Conservation (phyloP, 2,113 vertebrate genomes). For the Neogale vison region DNA sequence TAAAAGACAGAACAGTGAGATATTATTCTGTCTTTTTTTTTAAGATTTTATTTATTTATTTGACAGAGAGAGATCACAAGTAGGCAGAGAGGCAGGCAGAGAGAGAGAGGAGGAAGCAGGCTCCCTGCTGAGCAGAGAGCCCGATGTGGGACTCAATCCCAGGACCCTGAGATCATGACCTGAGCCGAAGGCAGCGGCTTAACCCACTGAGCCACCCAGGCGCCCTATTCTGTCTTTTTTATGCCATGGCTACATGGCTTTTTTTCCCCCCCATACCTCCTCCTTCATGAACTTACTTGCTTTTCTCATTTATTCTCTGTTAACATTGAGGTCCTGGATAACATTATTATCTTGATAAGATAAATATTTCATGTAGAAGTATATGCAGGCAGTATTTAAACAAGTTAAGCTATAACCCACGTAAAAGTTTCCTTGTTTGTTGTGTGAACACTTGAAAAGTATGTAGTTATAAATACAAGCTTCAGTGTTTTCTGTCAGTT, state of each 20-base stretch:
- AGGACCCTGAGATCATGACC: too few relatives aligned
- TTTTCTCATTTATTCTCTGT: background rate
- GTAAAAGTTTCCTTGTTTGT: background rate
- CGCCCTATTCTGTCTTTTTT: background rate
- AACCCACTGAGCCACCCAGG: too few relatives aligned
- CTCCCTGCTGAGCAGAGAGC: too few relatives aligned
- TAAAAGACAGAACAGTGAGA: background rate
- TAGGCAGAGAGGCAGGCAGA: too few relatives aligned
- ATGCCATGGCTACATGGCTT: background rate
- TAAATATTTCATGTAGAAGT: background rate
- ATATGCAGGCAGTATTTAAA: background rate
- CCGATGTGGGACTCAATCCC: too few relatives aligned
- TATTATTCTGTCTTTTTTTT: background rate
- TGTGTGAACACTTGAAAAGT: background rate
- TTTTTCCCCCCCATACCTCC: background rate
- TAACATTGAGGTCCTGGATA: background rate
- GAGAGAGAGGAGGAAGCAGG: too few relatives aligned
- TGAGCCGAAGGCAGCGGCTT: too few relatives aligned
- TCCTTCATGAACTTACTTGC: background rate
- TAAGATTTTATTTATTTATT: too few relatives aligned
- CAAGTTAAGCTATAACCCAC: background rate
- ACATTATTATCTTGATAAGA: background rate
- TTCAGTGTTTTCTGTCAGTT: background rate
- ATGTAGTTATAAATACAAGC: background rate
- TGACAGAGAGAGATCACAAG: too few relatives aligned